Conservation (phyloP, 2,797 vertebrate species). For the Lateolabrax maculatus region DNA sequence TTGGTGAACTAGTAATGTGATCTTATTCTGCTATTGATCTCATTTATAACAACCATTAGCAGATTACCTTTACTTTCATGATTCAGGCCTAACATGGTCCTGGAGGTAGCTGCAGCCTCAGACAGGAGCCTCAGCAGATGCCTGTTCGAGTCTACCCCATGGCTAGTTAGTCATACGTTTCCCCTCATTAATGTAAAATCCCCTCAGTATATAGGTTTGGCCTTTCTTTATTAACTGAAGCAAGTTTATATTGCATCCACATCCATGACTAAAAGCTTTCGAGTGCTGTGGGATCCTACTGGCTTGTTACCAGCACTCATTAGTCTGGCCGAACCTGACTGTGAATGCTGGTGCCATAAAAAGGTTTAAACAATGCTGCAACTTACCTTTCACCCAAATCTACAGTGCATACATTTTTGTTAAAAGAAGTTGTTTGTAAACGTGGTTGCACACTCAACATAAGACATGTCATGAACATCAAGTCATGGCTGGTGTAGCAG, state of each 20-base stretch:
- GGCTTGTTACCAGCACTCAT: conserved; percentile 41
- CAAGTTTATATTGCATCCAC: conserved; percentile 38
- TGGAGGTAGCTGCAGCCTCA: conserved; percentile 42
- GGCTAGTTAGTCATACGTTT: conserved; percentile 64
- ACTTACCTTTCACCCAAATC: too few relatives aligned
- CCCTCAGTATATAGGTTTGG: conserved; percentile 50
- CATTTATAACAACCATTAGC: conserved; percentile 28
- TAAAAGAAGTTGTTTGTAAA: background rate
- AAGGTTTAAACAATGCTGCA: too few relatives aligned
- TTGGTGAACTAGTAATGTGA: background rate
- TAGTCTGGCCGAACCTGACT: conserved; percentile 20
- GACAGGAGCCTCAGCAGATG: conserved; percentile 66
- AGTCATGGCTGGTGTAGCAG: too few relatives aligned
- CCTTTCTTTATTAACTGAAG: conserved; percentile 45
- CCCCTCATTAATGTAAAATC: conserved; percentile 61
- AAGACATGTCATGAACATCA: too few relatives aligned
- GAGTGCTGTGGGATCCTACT: conserved; percentile 29
- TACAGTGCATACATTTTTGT: background rate
- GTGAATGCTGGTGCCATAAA: background rate
- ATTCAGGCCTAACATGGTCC: conserved; percentile 28
- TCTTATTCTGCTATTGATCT: conserved; percentile 1
- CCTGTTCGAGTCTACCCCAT: conserved; percentile 43
- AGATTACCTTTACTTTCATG: conserved; percentile 20
- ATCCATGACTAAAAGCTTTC: conserved; percentile 43
- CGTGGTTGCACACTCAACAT: background rate